A percentile compares a stretch with the other conserved stretches of the same genome.
Conservation (phyloP, 2,888 invertebrate genomes). For the Lumbricus terrestris region DNA sequence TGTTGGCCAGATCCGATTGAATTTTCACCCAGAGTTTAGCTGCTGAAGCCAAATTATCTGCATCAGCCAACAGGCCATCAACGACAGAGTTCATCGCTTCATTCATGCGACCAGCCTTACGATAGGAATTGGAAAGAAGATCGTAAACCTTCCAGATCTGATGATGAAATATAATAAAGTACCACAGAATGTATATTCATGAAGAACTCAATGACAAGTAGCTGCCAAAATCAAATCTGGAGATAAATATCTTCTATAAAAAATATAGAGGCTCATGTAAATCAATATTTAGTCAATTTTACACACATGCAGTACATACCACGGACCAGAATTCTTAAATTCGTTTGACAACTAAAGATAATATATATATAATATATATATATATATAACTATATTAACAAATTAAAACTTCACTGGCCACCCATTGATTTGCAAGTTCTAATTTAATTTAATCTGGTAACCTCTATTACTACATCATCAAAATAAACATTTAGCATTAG, state of each 20-base stretch:
- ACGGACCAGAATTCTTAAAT: background rate
- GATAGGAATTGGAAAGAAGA: background rate
- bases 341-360: background rate
- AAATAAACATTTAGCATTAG: background rate
- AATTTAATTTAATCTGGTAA: background rate
- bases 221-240: background rate
- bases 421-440: background rate
- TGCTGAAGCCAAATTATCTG: background rate
- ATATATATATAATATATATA: too few relatives aligned
- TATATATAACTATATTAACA: too few relatives aligned
- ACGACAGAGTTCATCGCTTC: background rate
- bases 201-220: background rate
- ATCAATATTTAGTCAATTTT: background rate
- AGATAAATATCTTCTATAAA: too few relatives aligned
- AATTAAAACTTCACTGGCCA: background rate
- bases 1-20: background rate
- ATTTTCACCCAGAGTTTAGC: conserved; percentile 12
- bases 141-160: background rate
- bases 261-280: background rate
- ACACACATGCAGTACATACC: background rate
- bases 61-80: background rate
- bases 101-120: background rate
- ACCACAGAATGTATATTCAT: background rate
- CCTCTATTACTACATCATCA: background rate
- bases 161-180: background rate